Evolutionary conservation across 2,113 vertebrate genomes (phyloP).

Genomic region (Nettapus auritus): DNA sequence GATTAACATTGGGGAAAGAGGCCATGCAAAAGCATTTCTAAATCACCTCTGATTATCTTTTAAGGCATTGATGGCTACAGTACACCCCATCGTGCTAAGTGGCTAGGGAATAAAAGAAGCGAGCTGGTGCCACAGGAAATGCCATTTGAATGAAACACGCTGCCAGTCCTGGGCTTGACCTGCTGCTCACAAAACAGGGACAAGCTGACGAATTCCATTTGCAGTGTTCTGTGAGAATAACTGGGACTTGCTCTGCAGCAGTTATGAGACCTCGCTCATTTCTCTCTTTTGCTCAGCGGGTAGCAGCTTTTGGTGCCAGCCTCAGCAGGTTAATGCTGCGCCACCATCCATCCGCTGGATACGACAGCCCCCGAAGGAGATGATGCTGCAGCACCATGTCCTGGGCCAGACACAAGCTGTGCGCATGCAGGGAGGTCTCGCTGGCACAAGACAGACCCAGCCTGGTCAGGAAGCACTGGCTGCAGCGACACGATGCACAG

Average conservation of each 20-base stretch:
- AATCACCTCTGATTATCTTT: not conserved
- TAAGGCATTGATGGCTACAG: not conserved
- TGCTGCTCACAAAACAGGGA: not conserved
- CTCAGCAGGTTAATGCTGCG: not conserved
- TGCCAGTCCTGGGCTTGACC: not conserved
- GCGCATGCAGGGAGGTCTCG: not conserved
- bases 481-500: not conserved
- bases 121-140: not conserved
- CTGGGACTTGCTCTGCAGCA: rapidly evolving
- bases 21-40: conserved; percentile 21
- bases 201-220: not conserved
- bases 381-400: not conserved
- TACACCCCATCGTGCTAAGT: rapidly evolving
- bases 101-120: not conserved
- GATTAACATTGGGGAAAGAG: not conserved
- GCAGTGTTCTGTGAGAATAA: not conserved
- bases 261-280: not conserved
- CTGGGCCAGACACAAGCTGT: not conserved
- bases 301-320: not conserved
- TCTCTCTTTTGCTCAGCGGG: not conserved
- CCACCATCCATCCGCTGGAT: not conserved
- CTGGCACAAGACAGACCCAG: not conserved
- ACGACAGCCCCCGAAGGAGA: rapidly evolving
- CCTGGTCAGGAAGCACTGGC: not conserved
- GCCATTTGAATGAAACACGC: not conserved